Percentiles rank a stretch among this genome's conserved stretches.
phyloP scores from a whole-genome alignment of 2,113 vertebrate genomes.

The Empidonax traillii region DNA sequence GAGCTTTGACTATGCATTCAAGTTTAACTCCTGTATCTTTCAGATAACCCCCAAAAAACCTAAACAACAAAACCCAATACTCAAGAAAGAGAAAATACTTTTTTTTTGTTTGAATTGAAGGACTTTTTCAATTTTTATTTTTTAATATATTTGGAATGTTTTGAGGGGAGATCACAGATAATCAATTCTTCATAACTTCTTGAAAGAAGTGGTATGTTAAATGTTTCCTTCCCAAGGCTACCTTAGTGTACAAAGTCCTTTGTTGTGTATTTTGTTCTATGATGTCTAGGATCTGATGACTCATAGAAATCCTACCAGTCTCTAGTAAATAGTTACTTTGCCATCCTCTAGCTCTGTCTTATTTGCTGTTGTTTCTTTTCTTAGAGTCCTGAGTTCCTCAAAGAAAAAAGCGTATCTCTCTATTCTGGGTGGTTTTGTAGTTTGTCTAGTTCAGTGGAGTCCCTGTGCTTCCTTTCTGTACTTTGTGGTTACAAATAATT shows the following conservation, averaged over 20 bases:
- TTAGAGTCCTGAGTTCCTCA: neutral
- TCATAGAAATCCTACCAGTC: neutral
- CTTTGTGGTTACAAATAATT: neutral
- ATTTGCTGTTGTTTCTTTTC: neutral
- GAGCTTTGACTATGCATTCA: neutral
- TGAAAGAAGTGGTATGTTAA: neutral
- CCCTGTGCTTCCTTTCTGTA: neutral
- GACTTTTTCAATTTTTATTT: neutral
- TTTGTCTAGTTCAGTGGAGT: neutral
- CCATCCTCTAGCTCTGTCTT: neutral
- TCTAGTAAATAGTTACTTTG: neutral
- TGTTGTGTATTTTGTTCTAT: neutral
- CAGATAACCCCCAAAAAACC: neutral
- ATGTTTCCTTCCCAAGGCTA: neutral
- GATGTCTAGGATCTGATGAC: neutral
- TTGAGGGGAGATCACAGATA: neutral
- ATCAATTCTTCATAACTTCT: neutral
- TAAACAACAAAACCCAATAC: neutral
- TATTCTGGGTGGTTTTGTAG: neutral
- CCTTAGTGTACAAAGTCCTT: neutral
- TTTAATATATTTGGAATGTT: fast-evolving
- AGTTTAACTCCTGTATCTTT: neutral
- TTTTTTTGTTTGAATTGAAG: no score
- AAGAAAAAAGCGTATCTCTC: neutral
- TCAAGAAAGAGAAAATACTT: neutral